phyloP scores from a whole-genome alignment of 1,140 invertebrate species.

The Asbolus verrucosus region DNA sequence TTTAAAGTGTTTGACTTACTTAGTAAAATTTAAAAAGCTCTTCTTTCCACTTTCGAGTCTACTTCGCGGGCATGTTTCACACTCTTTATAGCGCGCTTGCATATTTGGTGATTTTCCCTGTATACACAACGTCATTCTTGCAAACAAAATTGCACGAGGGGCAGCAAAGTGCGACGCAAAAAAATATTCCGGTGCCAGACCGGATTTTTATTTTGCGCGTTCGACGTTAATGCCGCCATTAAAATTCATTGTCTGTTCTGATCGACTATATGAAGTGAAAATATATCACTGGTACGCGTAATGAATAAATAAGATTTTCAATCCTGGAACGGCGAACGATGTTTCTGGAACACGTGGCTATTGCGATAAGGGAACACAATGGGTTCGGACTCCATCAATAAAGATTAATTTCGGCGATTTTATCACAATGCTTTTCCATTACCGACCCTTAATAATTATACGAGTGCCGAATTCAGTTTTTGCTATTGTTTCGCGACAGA shows the following conservation, averaged over 20 bases:
- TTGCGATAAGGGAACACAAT: constrained; percentile 43
- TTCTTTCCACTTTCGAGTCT: no score
- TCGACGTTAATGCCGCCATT: constrained; percentile 57
- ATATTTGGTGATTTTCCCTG: no score
- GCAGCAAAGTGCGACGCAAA: constrained; percentile 17
- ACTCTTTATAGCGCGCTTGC: no score
- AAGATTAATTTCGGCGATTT: constrained; percentile 43
- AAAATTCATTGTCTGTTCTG: constrained; percentile 62
- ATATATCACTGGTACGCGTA: constrained; percentile 59
- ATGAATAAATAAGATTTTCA: constrained; percentile 56
- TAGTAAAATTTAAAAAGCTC: no score
- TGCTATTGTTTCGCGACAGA: no score
- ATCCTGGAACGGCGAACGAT: no score
- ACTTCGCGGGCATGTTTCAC: no score
- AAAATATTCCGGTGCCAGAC: constrained; percentile 34
- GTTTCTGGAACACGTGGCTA: constrained; percentile 16
- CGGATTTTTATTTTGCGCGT: constrained; percentile 52
- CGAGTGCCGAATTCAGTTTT: constrained; percentile 12
- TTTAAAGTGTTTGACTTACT: no score
- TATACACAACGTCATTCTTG: no score
- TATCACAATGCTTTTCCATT: constrained; percentile 41
- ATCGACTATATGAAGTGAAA: constrained; percentile 63
- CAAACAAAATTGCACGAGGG: no score
- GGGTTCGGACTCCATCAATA: constrained; percentile 21
- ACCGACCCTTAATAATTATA: constrained; percentile 25